phyloP scores from a whole-genome alignment of 35 echinoderm and acorn worm genomes.

The Apostichopus parvimensis region DNA sequence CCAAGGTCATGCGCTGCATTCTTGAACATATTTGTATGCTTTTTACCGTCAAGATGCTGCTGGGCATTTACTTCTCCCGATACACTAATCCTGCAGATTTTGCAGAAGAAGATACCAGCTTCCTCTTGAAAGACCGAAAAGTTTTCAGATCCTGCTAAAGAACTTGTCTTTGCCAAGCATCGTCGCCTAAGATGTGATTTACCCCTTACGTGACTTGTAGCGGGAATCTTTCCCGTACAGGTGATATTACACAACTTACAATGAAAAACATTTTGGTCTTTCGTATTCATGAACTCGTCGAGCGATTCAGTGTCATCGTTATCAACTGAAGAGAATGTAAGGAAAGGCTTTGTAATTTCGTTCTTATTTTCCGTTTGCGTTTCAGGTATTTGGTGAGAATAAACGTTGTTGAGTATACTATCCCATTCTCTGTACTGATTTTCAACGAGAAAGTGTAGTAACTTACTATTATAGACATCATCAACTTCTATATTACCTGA shows the following conservation, averaged over 20 bases:
- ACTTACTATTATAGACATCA: no score
- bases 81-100: background rate
- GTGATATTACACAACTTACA: background rate
- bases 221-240: slow-evolving; percentile 12
- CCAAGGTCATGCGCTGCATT: no score
- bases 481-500: no score
- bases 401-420: background rate
- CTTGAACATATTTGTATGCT: background rate
- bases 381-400: background rate
- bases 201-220: background rate
- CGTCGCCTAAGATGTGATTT: background rate
- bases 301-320: background rate
- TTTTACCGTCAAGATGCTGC: slow-evolving; percentile 13
- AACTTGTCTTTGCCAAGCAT: background rate
- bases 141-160: background rate
- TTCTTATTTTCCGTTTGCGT: background rate
- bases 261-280: background rate
- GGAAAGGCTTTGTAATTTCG: background rate
- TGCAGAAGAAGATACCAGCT: slow-evolving; percentile 2
- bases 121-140: slow-evolving; percentile 8
- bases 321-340: no score
- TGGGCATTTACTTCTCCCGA: background rate
- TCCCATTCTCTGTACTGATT: no score
- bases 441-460: no score
- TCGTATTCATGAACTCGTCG: background rate